Evolutionary conservation across 2,888 invertebrate species (phyloP).

Genomic region (Parasteatoda lunata): DNA sequence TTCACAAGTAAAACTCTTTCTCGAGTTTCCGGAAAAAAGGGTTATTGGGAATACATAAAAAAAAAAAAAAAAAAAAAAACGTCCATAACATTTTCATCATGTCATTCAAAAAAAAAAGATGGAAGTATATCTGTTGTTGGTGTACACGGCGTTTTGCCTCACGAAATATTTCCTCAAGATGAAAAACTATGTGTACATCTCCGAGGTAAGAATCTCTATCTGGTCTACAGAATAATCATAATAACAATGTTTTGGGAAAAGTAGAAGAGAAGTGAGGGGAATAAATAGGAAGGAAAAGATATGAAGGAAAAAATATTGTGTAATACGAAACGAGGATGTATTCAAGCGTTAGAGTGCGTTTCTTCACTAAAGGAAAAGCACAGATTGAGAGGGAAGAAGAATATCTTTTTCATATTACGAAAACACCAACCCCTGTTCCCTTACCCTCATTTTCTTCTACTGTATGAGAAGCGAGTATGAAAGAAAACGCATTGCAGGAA

Average conservation of each 20-base stretch:
- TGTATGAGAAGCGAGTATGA: background rate
- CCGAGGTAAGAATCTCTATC: background rate
- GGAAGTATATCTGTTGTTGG: background rate
- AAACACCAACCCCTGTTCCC: slow-evolving; percentile 29
- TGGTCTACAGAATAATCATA: slow-evolving; percentile 25
- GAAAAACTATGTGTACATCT: background rate
- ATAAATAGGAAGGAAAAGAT: background rate
- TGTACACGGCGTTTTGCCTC: background rate
- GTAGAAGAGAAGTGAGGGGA: background rate
- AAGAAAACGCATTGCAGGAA: slow-evolving; percentile 16
- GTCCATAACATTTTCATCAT: slow-evolving; percentile 2
- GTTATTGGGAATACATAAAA: background rate
- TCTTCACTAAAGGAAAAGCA: background rate
- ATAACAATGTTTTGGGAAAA: slow-evolving; percentile 17
- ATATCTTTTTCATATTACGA: slow-evolving; percentile 48
- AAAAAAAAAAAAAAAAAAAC: background rate
- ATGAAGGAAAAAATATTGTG: slow-evolving; percentile 12
- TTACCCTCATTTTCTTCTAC: background rate
- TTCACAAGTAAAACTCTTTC: background rate
- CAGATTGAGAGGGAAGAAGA: slow-evolving; percentile 9
- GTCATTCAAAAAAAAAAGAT: background rate
- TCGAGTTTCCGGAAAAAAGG: background rate
- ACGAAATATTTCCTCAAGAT: background rate
- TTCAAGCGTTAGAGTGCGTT: background rate
- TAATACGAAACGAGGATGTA: slow-evolving; percentile 19